Evolutionary conservation across 2,797 vertebrate species (phyloP), one percentile per base, ranked within the genome.

Genomic region (Mastacembelus armatus): DNA sequence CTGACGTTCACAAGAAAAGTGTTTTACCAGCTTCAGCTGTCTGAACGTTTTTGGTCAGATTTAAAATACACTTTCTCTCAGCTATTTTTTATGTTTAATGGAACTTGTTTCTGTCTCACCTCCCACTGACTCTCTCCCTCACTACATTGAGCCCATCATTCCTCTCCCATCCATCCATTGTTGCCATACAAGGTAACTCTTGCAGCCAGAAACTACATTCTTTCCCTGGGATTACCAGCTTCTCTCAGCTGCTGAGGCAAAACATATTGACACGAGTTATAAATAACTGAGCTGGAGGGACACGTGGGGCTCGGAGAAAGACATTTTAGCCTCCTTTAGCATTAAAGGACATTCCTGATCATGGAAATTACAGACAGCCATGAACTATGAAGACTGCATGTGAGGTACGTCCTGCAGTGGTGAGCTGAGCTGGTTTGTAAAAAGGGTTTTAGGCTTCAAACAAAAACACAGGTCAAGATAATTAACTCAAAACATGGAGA

Each of bases 161-260:
- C 50, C 43, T 32, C 52, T 59, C 56, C 16, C 44, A 6, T 81
- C 74, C 18, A 24, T 72, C 62, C 67, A 48, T 61, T 63, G 58
- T 54, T 66, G 49, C 90, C 90, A 86, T 92, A 91, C 78, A 92
- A 88, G 90, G 90, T 66, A 85, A 83, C 78, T 54, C 54, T 74
- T 38, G 75, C 78, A 74, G 59, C 77, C 77, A 87, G 84, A 86
- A 81, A 78, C 71, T 27, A 77, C 85, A 89, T 91, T 91, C 72
- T 89, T 92, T 78, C 70, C 80, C 50, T 29, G 43, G 80, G 81
- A 90, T 91, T 91, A 89, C 88, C 78, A 75, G 78, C 85, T 91
- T 77, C 71, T 77, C 74, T 86, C 66, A 86, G 83, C 73, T 77
- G 73, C 84, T 51, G 71, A 88, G 76, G 72, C 70, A 38, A 65